Percentiles rank a stretch among this genome's conserved stretches.
Conservation (phyloP, 1,140 invertebrate genomes). For the Drosophila takahashii region DNA sequence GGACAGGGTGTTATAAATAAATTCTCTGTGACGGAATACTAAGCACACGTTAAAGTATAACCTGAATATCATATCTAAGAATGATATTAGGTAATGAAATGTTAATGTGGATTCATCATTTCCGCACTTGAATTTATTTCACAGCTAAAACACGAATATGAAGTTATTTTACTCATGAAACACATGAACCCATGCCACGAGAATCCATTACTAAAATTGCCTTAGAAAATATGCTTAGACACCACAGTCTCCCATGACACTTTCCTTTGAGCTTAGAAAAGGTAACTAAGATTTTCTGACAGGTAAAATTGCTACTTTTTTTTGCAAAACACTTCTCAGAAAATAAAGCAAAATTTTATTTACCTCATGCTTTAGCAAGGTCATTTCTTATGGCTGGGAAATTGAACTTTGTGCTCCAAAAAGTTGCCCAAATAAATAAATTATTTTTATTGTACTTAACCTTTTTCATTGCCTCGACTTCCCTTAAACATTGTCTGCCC, state of each 20-base stretch:
- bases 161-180: not conserved
- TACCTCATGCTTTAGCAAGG: constrained; percentile 21
- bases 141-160: not conserved
- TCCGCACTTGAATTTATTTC: no score
- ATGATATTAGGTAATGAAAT: no score
- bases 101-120: no score
- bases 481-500: constrained; percentile 18
- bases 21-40: not conserved
- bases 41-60: not conserved
- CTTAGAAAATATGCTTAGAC: constrained; percentile 6
- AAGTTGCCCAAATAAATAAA: constrained; percentile 49
- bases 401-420: constrained; percentile 36
- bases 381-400: constrained; percentile 11
- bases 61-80: not conserved
- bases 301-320: constrained; percentile 18
- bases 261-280: not conserved
- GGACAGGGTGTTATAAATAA: not conserved
- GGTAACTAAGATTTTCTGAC: constrained; percentile 8
- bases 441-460: constrained; percentile 55
- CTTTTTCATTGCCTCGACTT: constrained; percentile 45
- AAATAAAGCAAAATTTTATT: constrained; percentile 30
- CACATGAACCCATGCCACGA: no score
- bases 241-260: constrained; percentile 5
- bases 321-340: constrained; percentile 22
- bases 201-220: constrained; percentile 20